These are phyloP conservation scores for Cynopterus sphinx DNA, from an alignment of 2,797 vertebrate species.

Conservation along the genomic window DNA sequence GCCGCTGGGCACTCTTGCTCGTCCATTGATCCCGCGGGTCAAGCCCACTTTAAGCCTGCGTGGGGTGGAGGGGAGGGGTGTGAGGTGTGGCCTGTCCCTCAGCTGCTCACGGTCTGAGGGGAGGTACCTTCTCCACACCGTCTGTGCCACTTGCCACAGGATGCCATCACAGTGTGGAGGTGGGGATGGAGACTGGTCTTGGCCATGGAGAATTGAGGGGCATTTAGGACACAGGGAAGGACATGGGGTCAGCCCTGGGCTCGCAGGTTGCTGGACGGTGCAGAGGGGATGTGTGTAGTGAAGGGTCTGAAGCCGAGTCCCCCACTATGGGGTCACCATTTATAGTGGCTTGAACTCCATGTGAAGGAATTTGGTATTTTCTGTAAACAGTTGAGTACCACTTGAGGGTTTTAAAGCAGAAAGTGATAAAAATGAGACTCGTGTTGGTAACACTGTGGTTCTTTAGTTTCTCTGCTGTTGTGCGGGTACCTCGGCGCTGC, in stretches of 20 bases:
- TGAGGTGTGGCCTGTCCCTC: not conserved
- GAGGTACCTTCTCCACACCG: not conserved
- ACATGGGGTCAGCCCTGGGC: not conserved
- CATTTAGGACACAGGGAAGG: not conserved
- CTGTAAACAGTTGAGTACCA: not conserved
- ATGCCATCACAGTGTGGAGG: accelerated
- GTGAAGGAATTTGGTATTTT: not conserved
- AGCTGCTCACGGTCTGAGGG: not conserved
- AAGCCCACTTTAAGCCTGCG: not conserved
- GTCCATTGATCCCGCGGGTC: no score
- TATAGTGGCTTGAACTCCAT: not conserved
- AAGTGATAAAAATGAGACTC: not conserved
- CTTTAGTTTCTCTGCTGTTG: not conserved
- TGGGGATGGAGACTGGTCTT: no score
- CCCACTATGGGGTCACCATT: not conserved
- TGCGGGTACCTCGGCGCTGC: not conserved
- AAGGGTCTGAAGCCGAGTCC: not conserved
- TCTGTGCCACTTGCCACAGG: no score
- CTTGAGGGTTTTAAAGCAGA: not conserved
- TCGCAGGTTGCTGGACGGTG: not conserved
- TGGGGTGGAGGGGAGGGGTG: not conserved
- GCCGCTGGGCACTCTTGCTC: no score
- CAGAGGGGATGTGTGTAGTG: no score
- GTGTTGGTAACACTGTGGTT: not conserved
- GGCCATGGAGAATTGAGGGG: not conserved